phyloP scores from a whole-genome alignment of 2,888 invertebrate species.

The Calameuta filiformis region DNA sequence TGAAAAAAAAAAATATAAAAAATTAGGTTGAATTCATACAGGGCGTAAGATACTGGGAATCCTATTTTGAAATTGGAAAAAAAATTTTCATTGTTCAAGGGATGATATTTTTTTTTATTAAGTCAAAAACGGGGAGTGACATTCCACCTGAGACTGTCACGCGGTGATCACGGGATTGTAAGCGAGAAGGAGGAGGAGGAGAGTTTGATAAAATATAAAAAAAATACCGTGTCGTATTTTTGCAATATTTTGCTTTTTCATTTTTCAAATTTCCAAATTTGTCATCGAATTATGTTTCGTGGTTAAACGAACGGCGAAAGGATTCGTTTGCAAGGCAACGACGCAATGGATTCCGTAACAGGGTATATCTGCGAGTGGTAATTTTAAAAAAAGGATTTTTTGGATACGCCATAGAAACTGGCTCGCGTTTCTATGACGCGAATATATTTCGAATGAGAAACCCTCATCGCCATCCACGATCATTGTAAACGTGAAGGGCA shows the following conservation, averaged over 20 bases:
- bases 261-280: not conserved
- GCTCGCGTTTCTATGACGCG: not conserved
- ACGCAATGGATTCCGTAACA: not conserved
- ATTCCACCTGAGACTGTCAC: too few species aligned
- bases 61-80: not conserved
- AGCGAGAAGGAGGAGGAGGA: too few species aligned
- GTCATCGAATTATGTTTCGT: not conserved
- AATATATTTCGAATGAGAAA: too few species aligned
- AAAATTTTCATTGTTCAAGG: not conserved
- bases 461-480: too few species aligned
- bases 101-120: not conserved
- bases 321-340: not conserved
- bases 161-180: too few species aligned
- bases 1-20: slow-evolving; percentile 21
- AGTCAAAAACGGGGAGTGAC: not conserved
- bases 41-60: not conserved
- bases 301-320: not conserved
- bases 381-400: not conserved
- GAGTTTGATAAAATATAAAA: too few species aligned
- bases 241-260: too few species aligned
- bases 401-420: not conserved
- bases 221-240: too few species aligned
- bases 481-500: too few species aligned
- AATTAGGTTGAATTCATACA: not conserved
- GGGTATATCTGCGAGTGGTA: not conserved